Base-by-base conservation (phyloP, 1,140 invertebrate genomes). In the Trichoplusia ni region DNA sequence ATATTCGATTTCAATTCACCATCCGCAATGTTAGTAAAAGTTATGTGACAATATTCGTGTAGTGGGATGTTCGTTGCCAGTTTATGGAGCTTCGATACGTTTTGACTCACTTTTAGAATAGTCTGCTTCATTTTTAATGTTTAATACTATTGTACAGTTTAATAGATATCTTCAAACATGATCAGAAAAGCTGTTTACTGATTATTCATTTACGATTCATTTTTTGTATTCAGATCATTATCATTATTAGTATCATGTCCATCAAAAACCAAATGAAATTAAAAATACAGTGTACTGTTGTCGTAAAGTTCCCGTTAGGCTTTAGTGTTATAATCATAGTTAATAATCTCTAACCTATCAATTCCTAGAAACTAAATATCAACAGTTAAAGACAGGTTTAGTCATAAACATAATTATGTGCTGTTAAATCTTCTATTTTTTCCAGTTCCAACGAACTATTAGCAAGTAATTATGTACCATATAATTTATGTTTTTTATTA, bases 401-500 rank as follows among this genome's bases (percentile, higher is more conserved):
- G 16, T 23, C 9, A 19, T 33, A 51, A 35, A 51, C 16, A 51
- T 47, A 51, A 51, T 51, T 51, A 51, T 47, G 35, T 51, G 27
- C 47, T 21, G 47, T 35, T 51, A 51, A 35, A 51, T 51, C 29
- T 51, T 9, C 14, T 16, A 27, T 47, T 51, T 51, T 51, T 33
- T 33, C 29, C 4, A 19, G 19, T 51, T 35, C 29, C 7, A 51
- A 33, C 35, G 27, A 29, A 35, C 47, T 51, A 51, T 51, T 51
- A 51, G 47, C 16, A 33, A 35, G 47, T 51, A 51, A 51, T 51
- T 51, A 51, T 35, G 29, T 16, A 33, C 47, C 8, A 51, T 51
- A 51, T 51, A 51, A 51, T 51, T 51, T 51, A 51, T 51, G 18
- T 51, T 51, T n/a, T 19, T 33, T 16, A 47, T 47, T 47, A 51